phyloP scores from a whole-genome alignment of 2,797 vertebrate genomes.

The Microctenopoma stevenorrisi region DNA sequence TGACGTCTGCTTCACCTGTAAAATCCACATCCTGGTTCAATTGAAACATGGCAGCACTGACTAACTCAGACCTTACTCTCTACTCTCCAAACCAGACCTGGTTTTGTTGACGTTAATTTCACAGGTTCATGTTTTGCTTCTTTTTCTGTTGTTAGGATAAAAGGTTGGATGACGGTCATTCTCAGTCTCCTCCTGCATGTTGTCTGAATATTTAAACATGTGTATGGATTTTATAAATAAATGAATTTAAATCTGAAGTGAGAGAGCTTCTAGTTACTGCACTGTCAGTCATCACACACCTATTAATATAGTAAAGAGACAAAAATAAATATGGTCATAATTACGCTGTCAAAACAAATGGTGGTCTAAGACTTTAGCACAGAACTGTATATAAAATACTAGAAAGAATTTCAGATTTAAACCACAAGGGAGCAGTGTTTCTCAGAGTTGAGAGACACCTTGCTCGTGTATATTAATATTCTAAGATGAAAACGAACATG shows the following conservation, averaged over 20 bases:
- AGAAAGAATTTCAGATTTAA: accelerated
- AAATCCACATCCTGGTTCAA: background rate
- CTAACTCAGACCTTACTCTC: background rate
- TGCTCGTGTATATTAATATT: conserved; percentile 38
- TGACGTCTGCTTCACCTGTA: background rate
- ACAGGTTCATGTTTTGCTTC: conserved; percentile 17
- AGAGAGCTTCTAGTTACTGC: background rate
- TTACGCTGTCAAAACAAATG: too few species aligned
- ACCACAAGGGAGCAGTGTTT: conserved; percentile 61
- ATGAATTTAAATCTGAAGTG: conserved; percentile 33
- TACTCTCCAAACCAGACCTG: background rate
- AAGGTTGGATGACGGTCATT: conserved; percentile 26
- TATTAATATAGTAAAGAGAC: background rate
- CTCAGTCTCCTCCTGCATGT: conserved; percentile 47
- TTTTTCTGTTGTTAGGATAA: background rate
- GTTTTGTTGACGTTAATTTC: conserved; percentile 34
- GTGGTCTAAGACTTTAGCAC: too few species aligned
- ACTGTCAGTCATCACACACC: background rate
- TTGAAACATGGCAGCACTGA: background rate
- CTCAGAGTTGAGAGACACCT: conserved; percentile 62
- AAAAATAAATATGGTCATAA: too few species aligned
- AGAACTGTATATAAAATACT: background rate
- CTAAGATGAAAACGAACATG: too few species aligned
- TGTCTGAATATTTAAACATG: conserved; percentile 64
- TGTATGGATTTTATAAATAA: conserved; percentile 61